Evolutionary conservation across 2,888 invertebrate genomes (phyloP).

Genomic region (Myopa tessellatipennis): DNA sequence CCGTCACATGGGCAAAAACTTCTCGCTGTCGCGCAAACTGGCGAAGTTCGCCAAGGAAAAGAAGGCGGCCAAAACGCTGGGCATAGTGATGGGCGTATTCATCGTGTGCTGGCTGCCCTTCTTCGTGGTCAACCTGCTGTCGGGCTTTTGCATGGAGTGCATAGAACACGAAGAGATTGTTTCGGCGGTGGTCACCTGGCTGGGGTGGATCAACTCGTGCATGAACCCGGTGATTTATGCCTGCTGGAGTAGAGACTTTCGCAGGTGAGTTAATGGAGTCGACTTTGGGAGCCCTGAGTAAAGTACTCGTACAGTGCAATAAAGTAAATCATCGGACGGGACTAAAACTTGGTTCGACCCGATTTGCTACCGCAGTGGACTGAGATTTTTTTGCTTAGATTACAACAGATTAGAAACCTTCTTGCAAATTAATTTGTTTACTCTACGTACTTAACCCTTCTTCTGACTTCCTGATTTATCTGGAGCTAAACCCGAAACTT

Average conservation of each 20-base stretch:
- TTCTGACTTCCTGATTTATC: too few species aligned
- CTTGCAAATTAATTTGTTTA: too few species aligned
- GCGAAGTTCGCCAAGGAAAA: conserved; percentile 97
- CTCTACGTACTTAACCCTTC: too few species aligned
- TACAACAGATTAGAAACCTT: too few species aligned
- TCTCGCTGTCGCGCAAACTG: conserved; percentile 90
- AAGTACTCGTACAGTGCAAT: too few species aligned
- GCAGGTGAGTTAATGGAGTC: conserved; percentile 75
- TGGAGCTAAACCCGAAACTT: too few species aligned
- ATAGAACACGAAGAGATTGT: conserved; percentile 90
- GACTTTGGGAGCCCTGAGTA: too few species aligned
- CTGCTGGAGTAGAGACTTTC: conserved; percentile 97
- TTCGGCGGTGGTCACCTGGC: conserved; percentile 90
- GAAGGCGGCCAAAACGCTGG: conserved; percentile 96
- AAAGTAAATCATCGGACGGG: too few species aligned
- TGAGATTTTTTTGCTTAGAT: too few species aligned
- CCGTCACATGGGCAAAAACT: conserved; percentile 84
- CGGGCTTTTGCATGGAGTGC: conserved; percentile 89
- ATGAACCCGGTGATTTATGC: conserved; percentile 99
- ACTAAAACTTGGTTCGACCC: too few species aligned
- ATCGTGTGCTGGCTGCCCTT: conserved; percentile 98
- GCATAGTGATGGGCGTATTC: conserved; percentile 97
- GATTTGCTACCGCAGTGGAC: too few species aligned
- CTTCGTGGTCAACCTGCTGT: conserved; percentile 92
- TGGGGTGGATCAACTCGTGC: conserved; percentile 95